Percentiles rank a stretch among this genome's conserved stretches.
Evolutionary conservation across 1,140 invertebrate genomes (phyloP).

Genomic region (Heliconius congener): DNA sequence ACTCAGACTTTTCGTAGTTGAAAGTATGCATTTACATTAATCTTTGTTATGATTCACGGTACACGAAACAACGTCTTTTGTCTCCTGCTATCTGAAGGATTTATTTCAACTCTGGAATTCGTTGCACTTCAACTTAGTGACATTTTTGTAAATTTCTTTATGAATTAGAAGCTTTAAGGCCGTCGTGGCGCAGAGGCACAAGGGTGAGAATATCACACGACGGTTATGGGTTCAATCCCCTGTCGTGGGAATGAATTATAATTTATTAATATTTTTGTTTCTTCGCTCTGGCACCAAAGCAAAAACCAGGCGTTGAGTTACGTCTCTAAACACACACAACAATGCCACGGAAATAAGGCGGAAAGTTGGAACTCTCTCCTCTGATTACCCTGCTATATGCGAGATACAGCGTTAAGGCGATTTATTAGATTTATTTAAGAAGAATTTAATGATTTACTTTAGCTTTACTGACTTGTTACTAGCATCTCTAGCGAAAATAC

Average conservation of each 20-base stretch:
- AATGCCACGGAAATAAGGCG: no score
- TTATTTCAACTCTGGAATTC: constrained; percentile 34
- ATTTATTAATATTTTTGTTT: no score
- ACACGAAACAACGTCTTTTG: constrained; percentile 41
- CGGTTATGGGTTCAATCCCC: no score
- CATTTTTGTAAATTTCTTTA: neutral
- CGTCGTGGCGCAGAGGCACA: no score
- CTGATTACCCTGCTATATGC: no score
- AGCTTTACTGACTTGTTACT: neutral
- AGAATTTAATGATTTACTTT: neutral
- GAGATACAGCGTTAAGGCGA: no score
- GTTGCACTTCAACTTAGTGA: constrained; percentile 21
- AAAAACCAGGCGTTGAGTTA: no score
- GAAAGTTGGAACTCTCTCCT: no score
- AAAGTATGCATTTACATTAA: constrained; percentile 36
- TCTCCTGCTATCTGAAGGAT: constrained; percentile 40
- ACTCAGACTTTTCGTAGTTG: neutral
- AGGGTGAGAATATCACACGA: no score
- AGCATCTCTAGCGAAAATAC: neutral
- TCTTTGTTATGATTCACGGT: constrained; percentile 42
- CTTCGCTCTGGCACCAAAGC: no score
- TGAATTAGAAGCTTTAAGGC: neutral
- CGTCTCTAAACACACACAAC: no score
- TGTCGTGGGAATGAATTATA: no score
- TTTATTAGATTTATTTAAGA: neutral